These are phyloP conservation scores for Sinocyclocheilus anshuiensis DNA, from an alignment of 2,113 vertebrate species.

Conservation along the genomic window DNA sequence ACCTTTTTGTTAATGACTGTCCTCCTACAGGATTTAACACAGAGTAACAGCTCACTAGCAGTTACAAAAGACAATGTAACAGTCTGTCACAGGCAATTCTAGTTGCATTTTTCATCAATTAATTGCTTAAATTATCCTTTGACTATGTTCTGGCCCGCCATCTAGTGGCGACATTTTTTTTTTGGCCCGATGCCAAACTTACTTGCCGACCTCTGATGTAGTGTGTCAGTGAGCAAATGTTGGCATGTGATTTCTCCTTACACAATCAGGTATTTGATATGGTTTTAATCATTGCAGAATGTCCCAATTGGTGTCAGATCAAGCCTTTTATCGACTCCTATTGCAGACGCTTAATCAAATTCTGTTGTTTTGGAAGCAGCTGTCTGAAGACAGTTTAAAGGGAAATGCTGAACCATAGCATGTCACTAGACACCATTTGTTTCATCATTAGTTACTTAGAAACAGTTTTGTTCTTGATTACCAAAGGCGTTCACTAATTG, in stretches of 20 bases:
- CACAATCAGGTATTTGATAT: not conserved
- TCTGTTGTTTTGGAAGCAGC: not conserved
- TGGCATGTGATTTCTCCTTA: not conserved
- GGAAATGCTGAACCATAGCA: not conserved
- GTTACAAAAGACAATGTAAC: no score
- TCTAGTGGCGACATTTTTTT: no score
- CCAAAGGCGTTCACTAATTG: not conserved
- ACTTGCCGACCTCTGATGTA: no score
- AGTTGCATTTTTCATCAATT: no score
- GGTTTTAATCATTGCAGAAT: not conserved
- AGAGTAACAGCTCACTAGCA: no score
- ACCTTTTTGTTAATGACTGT: no score
- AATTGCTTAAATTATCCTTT: no score
- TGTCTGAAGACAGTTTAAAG: not conserved
- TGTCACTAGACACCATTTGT: not conserved
- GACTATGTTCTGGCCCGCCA: no score
- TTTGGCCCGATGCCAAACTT: no score
- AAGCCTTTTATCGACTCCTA: not conserved
- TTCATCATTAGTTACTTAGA: not conserved
- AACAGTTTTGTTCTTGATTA: not conserved
- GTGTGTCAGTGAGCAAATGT: not conserved
- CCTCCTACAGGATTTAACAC: no score
- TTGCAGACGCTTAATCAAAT: not conserved
- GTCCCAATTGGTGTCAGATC: not conserved
- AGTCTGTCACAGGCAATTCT: no score